Percentiles rank a stretch among this genome's conserved stretches.
These are phyloP conservation scores for Toxotes chatareus DNA, from an alignment of 2,113 vertebrate genomes.

Conservation along the genomic window DNA sequence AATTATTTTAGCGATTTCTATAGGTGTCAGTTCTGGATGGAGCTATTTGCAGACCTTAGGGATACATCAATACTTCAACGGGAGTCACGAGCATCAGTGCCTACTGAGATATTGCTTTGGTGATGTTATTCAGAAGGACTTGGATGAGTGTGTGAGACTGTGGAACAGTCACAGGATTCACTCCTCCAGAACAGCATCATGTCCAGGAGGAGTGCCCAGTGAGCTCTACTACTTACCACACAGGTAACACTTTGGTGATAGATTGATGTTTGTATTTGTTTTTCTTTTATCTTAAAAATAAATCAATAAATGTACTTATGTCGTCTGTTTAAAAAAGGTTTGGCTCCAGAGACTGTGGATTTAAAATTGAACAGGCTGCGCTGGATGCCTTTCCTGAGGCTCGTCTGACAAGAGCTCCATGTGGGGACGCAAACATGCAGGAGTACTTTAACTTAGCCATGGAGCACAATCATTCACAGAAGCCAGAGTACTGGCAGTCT, in stretches of 20 bases:
- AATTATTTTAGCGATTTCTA: background rate
- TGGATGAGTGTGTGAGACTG: constrained; percentile 47
- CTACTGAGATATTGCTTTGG: constrained; percentile 3
- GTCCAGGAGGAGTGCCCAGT: constrained; percentile 11
- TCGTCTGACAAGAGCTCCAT: constrained; percentile 1
- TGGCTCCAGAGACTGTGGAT: constrained; percentile 43
- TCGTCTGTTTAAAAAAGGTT: constrained; percentile 9
- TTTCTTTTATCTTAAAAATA: background rate
- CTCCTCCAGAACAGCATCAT: constrained; percentile 18
- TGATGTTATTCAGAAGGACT: constrained; percentile 47
- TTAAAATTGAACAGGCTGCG: constrained; percentile 24
- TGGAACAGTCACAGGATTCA: constrained; percentile 51
- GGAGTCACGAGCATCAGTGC: too few relatives aligned
- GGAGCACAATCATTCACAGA: constrained; percentile 31
- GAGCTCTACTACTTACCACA: constrained; percentile 17
- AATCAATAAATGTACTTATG: background rate
- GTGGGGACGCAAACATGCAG: constrained; percentile 47
- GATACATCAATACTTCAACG: constrained; percentile 5
- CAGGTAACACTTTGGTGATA: constrained; percentile 6
- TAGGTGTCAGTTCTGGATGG: constrained; percentile 55
- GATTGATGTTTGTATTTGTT: background rate
- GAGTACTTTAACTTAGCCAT: constrained; percentile 36
- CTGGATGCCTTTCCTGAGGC: constrained; percentile 43
- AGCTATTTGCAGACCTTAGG: constrained; percentile 57
- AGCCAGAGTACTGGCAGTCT: constrained; percentile 44